phyloP scores from a whole-genome alignment of 2,888 invertebrate genomes.

The Automeris io region DNA sequence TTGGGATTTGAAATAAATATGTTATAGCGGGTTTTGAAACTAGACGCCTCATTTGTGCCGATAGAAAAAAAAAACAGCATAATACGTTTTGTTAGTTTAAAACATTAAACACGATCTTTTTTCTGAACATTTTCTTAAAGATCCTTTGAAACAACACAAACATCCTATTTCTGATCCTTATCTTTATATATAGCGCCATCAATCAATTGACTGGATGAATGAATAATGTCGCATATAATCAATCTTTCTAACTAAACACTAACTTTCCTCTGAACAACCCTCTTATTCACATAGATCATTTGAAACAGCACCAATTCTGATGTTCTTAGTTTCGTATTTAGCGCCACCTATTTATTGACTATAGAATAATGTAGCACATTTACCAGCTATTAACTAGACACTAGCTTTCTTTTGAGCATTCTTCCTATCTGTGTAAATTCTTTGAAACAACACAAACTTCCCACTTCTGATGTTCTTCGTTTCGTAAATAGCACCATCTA shows the following conservation, averaged over 20 bases:
- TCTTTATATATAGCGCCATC: slow-evolving; percentile 54
- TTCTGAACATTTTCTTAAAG: slow-evolving; percentile 41
- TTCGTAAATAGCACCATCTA: slow-evolving; percentile 53
- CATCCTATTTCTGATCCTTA: slow-evolving; percentile 57
- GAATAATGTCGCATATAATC: slow-evolving; percentile 82
- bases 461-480: slow-evolving; percentile 55
- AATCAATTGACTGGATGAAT: slow-evolving; percentile 94
- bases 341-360: too few relatives aligned
- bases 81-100: too few relatives aligned
- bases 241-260: slow-evolving; percentile 94
- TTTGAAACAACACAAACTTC: slow-evolving; percentile 62
- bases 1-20: too few relatives aligned
- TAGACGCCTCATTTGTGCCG: too few relatives aligned
- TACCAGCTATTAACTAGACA: slow-evolving; percentile 15
- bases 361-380: too few relatives aligned
- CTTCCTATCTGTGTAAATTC: slow-evolving; percentile 54
- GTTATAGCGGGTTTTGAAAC: too few relatives aligned
- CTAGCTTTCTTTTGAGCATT: slow-evolving; percentile 39
- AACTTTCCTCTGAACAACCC: too few relatives aligned
- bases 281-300: too few relatives aligned
- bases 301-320: neutral
- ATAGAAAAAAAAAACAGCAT: too few relatives aligned
- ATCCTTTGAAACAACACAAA: slow-evolving; percentile 64
- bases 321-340: too few relatives aligned
- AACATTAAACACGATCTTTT: slow-evolving; percentile 33